phyloP scores from a whole-genome alignment of 2,113 vertebrate species.

The Elgaria multicarinata region DNA sequence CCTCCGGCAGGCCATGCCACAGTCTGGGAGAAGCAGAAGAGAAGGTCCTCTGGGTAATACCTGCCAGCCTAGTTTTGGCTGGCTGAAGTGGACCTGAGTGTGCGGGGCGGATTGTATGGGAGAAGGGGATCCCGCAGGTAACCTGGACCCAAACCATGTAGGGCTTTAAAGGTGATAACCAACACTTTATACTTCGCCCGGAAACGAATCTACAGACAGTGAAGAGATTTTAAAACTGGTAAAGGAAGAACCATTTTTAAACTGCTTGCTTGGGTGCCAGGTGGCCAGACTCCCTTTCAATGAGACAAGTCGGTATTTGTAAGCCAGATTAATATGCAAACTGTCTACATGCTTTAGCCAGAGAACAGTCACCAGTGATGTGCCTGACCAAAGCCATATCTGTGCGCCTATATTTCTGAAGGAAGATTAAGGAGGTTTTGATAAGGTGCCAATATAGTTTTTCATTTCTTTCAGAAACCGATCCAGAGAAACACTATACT shows the following conservation, averaged over 20 bases:
- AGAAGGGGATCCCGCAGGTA: no score
- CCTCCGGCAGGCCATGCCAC: no score
- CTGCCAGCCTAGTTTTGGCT: no score
- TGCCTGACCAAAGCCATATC: background rate
- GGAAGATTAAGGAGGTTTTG: fast-evolving
- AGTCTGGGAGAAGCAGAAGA: no score
- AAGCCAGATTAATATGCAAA: background rate
- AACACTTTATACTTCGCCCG: no score
- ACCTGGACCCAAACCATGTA: no score
- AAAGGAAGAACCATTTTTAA: background rate
- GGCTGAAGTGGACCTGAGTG: no score
- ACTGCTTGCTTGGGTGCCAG: background rate
- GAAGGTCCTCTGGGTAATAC: no score
- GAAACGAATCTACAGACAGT: no score
- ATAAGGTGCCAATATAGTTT: fast-evolving
- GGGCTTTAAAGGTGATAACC: no score
- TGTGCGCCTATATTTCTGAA: background rate
- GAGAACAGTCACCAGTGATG: background rate
- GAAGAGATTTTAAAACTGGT: no score
- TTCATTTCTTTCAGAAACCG: fast-evolving
- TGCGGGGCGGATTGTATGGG: no score
- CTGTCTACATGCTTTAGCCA: background rate
- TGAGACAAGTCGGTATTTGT: background rate
- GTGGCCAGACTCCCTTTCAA: background rate
- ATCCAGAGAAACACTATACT: background rate